A percentile compares a stretch with the other conserved stretches of the same genome.
phyloP scores from a whole-genome alignment of 1,140 invertebrate genomes.

The Drosophila arizonae region DNA sequence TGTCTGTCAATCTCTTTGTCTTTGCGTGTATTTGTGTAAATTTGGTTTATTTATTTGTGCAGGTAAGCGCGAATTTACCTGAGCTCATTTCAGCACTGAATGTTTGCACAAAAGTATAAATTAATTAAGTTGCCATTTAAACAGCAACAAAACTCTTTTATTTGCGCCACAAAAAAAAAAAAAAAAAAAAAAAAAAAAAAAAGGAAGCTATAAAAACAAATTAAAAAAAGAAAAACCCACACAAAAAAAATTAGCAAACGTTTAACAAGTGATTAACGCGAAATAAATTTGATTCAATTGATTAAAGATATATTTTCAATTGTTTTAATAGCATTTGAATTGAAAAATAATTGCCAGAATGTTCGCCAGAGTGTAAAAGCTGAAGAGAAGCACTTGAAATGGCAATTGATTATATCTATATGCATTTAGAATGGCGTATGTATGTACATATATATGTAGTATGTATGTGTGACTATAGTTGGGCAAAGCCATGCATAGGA shows the following conservation, averaged over 20 bases:
- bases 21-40: constrained; percentile 4
- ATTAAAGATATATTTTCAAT: constrained; percentile 9
- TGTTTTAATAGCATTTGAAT: neutral
- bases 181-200: neutral
- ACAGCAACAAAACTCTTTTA: constrained; percentile 14
- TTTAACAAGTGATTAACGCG: constrained; percentile 4
- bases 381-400: too few species aligned
- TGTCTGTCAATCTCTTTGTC: neutral
- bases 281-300: constrained; percentile 14
- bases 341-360: neutral
- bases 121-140: constrained; percentile 36
- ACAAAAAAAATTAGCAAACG: constrained; percentile 3
- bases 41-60: constrained; percentile 26
- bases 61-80: constrained; percentile 25
- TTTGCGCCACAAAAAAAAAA: neutral
- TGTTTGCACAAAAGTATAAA: constrained; percentile 32
- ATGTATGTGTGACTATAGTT: too few species aligned
- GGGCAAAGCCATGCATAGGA: too few species aligned
- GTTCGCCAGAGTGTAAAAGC: neutral
- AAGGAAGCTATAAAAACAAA: neutral
- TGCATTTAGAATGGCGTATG: neutral
- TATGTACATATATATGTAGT: neutral
- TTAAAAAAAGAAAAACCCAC: neutral
- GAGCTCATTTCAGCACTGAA: constrained; percentile 14
- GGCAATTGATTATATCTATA: too few species aligned